Conservation (phyloP, 2,888 invertebrate species). For the Chirona hameri region DNA sequence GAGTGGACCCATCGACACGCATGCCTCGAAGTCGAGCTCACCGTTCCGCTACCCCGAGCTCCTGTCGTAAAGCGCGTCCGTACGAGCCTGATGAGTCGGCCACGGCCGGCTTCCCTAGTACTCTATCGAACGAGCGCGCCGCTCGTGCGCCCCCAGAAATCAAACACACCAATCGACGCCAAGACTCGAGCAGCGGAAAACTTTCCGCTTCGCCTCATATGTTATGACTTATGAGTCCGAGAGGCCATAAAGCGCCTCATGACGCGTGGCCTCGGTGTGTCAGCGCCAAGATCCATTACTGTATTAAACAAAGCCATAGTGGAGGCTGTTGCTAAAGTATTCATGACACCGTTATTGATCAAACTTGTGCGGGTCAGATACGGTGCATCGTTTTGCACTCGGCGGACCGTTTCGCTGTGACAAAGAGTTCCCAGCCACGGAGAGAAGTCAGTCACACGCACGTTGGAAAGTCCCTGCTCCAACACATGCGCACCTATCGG, state of each 20-base stretch:
- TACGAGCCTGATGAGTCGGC: no score
- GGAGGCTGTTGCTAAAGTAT: neutral
- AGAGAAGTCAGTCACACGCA: no score
- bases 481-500: no score
- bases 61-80: neutral
- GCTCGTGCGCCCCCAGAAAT: neutral
- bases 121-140: neutral
- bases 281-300: slow-evolving; percentile 4
- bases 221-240: neutral
- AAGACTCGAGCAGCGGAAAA: neutral
- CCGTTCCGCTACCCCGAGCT: neutral
- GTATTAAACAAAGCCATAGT: slow-evolving; percentile 7
- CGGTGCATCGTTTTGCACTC: neutral
- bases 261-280: neutral
- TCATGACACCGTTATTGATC: neutral
- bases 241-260: neutral
- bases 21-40: neutral
- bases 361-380: neutral
- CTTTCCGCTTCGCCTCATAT: neutral
- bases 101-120: no score
- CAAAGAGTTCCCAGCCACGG: neutral
- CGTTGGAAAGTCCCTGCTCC: no score
- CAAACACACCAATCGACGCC: neutral
- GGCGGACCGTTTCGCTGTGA: neutral
- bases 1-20: neutral